Percentiles rank a stretch among this genome's conserved stretches.
phyloP scores from a whole-genome alignment of 2,797 vertebrate genomes.

The Vultur gryphus region DNA sequence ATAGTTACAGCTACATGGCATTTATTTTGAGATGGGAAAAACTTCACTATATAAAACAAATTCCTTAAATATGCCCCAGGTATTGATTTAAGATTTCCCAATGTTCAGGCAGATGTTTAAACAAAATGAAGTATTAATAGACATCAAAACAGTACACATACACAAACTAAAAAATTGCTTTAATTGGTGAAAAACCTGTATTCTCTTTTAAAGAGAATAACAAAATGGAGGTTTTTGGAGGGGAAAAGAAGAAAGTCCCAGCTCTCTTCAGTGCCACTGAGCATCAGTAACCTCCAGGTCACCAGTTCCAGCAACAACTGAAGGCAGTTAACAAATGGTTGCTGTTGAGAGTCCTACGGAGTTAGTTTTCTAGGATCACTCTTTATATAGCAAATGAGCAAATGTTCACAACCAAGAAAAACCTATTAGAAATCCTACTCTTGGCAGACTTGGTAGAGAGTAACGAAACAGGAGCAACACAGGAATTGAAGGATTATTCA shows the following conservation, averaged over 20 bases:
- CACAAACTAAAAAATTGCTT: background rate
- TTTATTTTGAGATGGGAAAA: background rate
- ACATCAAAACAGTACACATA: background rate
- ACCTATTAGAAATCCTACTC: background rate
- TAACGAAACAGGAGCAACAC: background rate
- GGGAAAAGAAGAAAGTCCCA: background rate
- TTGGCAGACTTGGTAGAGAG: background rate
- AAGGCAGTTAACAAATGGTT: background rate
- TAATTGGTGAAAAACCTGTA: background rate
- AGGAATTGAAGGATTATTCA: slow-evolving; percentile 24
- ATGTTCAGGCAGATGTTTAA: background rate
- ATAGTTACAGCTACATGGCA: background rate
- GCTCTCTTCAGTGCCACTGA: background rate
- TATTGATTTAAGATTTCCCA: background rate
- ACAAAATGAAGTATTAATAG: background rate
- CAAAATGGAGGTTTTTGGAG: background rate
- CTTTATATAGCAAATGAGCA: background rate
- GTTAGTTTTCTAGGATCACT: background rate
- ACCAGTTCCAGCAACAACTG: background rate
- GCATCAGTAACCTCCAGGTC: background rate
- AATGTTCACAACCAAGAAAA: background rate
- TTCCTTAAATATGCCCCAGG: background rate
- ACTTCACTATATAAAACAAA: background rate
- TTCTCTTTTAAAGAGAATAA: background rate
- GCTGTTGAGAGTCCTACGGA: background rate